Evolutionary conservation across 2,888 invertebrate genomes (phyloP), one percentile per base, ranked within the genome.

Genomic region (Galerucella calmariensis): DNA sequence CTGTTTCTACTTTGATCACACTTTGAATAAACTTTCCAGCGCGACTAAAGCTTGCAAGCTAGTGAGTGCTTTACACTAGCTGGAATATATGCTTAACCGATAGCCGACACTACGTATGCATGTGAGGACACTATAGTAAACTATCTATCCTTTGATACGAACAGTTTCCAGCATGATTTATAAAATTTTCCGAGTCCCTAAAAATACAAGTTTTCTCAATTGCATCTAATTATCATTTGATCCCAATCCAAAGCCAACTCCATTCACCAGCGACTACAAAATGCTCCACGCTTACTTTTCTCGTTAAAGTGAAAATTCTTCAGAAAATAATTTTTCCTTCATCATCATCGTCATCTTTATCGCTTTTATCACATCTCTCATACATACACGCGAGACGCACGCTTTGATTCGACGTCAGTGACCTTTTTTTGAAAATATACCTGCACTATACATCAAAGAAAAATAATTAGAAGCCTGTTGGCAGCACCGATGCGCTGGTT

Each of bases 381-480:
- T 62, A n/a, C 62, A 12, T 10, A 62, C 41, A 27, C 16, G 12
- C 4, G n/a, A 44, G 41, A 35, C 16, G 44, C 59, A 12, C 53
- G 27, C n/a, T 51, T 65, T 59, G 41, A 61, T 69, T 67, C 46
- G 16, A 53, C 58, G 61, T 67, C 67, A 56, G 51, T 67, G 67
- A 67, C 67, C 67, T 14, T 24, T 67, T 67, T 67, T 69, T 68
- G 68, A 76, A 76, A 76, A 76, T 76, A 76, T 67, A 74, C 65
- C 63, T 24, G 67, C 53, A 72, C 72, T 20, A 44, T 48, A 72
- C 59, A 76, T 76, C 76, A 76, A 76, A 76, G 76, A 74, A 76
- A 74, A 76, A 75, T 76, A 66, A 73, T 76, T 72, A 61, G 67
- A 63, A 67, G 59, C 44, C 67, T 66, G 72, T 59, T 65, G 65